A percentile compares a stretch with the other conserved stretches of the same genome.
Evolutionary conservation across 2,113 vertebrate genomes (phyloP).

Genomic region (Carassius auratus): DNA sequence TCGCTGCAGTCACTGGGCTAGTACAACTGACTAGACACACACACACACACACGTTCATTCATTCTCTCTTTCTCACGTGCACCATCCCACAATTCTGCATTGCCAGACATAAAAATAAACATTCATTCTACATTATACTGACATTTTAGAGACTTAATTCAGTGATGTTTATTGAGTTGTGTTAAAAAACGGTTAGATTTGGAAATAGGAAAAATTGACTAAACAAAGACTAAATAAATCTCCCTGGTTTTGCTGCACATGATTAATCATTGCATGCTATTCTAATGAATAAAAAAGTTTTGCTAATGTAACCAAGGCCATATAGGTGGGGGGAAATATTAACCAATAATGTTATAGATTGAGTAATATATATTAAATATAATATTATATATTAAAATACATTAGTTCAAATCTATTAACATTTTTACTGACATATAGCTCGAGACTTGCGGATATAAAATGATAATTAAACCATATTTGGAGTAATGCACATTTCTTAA

Average conservation of each 20-base stretch:
- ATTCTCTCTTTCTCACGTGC: neutral
- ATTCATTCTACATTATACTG: neutral
- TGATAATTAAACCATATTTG: too few relatives aligned
- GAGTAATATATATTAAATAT: too few relatives aligned
- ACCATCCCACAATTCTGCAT: slow-evolving; percentile 35
- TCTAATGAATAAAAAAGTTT: neutral
- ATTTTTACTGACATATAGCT: too few relatives aligned
- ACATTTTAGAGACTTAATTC: neutral
- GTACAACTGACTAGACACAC: slow-evolving; percentile 21
- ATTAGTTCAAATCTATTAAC: too few relatives aligned
- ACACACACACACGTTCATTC: slow-evolving; percentile 16
- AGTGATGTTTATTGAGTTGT: neutral
- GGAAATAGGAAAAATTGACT: neutral
- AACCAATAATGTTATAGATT: neutral
- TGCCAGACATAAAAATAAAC: neutral
- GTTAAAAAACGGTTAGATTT: neutral
- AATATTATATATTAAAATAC: too few relatives aligned
- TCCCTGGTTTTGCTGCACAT: neutral
- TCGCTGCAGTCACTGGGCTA: slow-evolving; percentile 53
- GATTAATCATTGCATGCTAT: neutral
- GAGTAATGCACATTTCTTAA: too few relatives aligned
- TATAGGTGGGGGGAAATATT: neutral
- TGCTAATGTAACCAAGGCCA: neutral
- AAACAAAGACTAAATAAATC: neutral
- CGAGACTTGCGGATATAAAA: too few relatives aligned